A percentile compares a stretch with the other conserved stretches of the same genome.
Evolutionary conservation across 2,888 invertebrate genomes (phyloP).

Genomic region (Cyclophora punctaria): DNA sequence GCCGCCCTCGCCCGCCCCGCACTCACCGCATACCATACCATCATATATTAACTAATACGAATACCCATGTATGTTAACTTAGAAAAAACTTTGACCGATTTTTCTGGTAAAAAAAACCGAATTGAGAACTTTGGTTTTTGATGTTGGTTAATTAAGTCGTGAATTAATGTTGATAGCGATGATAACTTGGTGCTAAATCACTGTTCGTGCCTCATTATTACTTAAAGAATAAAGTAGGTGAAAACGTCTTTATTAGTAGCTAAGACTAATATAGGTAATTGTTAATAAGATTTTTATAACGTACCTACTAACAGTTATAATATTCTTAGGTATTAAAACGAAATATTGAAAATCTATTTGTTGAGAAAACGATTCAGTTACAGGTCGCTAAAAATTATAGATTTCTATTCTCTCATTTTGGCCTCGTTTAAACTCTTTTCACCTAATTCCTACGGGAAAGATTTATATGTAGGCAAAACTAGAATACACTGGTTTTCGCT

Average conservation of each 20-base stretch:
- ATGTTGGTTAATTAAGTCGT: constrained; percentile 10
- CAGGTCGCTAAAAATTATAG: too few species aligned
- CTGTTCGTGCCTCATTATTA: constrained; percentile 66
- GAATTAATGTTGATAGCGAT: constrained; percentile 25
- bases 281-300: too few species aligned
- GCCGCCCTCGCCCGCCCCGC: constrained; percentile 80
- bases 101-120: background rate
- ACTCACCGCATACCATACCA: constrained; percentile 16
- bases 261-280: too few species aligned
- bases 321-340: too few species aligned
- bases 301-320: too few species aligned
- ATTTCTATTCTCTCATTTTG: too few species aligned
- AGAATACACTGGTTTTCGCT: too few species aligned
- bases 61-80: background rate
- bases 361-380: too few species aligned
- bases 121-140: background rate
- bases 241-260: constrained; percentile 3
- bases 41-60: background rate
- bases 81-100: background rate
- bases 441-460: too few species aligned
- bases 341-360: too few species aligned
- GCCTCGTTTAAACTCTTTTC: too few species aligned
- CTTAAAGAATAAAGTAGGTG: constrained; percentile 5
- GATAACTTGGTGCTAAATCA: constrained; percentile 59
- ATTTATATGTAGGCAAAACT: too few species aligned